A percentile compares a stretch with the other conserved stretches of the same genome.
phyloP scores from a whole-genome alignment of 2,113 vertebrate genomes.

The Perca fluviatilis region DNA sequence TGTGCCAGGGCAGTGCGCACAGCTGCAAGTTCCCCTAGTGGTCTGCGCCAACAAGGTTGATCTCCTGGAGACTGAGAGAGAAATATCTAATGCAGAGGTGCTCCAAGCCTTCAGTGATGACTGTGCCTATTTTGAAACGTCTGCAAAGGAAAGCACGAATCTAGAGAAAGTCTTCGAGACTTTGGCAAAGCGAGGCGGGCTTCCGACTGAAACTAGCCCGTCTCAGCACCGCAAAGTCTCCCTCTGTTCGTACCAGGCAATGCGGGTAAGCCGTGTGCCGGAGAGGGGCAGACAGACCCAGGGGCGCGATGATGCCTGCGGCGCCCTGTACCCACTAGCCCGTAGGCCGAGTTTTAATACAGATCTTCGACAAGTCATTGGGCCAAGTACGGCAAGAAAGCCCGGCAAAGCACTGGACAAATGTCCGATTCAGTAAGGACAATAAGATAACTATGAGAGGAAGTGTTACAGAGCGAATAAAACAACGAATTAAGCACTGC shows the following conservation, averaged over 20 bases:
- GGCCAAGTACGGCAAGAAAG: constrained; percentile 61
- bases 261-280: constrained; percentile 47
- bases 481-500: neutral
- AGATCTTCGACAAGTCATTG: constrained; percentile 81
- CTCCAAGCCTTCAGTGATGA: constrained; percentile 67
- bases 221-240: constrained; percentile 84
- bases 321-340: constrained; percentile 77
- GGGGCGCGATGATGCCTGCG: constrained; percentile 71
- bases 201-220: constrained; percentile 84
- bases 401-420: constrained; percentile 64
- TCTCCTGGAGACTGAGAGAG: constrained; percentile 61
- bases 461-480: neutral
- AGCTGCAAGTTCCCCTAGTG: constrained; percentile 72
- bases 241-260: constrained; percentile 82
- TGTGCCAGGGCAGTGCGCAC: constrained; percentile 38
- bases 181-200: constrained; percentile 79
- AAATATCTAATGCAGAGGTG: constrained; percentile 71
- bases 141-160: constrained; percentile 83
- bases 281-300: constrained; percentile 25
- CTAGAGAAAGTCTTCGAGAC: constrained; percentile 83
- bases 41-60: constrained; percentile 86
- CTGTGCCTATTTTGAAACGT: constrained; percentile 84
- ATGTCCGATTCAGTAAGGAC: constrained; percentile 80
- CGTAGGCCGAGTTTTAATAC: constrained; percentile 85
- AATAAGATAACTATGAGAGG: neutral